Evolutionary conservation across 1,140 invertebrate species (phyloP).

Genomic region (Helicoverpa zea): DNA sequence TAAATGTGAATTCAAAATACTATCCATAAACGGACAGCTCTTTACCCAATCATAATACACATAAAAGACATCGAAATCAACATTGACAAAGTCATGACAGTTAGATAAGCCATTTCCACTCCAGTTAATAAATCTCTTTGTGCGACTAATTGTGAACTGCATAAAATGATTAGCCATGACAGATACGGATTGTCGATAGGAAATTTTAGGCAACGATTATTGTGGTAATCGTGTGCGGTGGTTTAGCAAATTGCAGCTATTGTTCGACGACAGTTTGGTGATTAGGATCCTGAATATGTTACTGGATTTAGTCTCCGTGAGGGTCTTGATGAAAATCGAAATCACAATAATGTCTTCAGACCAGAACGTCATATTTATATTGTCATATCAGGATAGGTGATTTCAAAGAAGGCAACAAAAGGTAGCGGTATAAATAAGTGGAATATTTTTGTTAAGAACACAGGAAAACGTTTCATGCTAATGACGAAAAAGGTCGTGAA

Average conservation of each 20-base stretch:
- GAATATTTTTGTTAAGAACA: no score
- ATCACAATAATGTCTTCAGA: no score
- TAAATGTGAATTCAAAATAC: no score
- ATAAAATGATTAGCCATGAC: constrained; percentile 23
- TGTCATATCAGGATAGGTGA: no score
- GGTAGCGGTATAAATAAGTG: no score
- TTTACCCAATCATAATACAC: neutral
- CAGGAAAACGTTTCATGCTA: no score
- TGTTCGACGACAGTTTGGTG: neutral
- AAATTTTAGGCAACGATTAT: constrained; percentile 14
- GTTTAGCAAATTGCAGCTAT: constrained; percentile 22
- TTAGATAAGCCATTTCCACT: neutral
- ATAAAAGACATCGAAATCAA: neutral
- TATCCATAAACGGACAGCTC: neutral
- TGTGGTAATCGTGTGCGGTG: neutral
- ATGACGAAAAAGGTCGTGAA: neutral
- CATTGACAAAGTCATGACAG: constrained; percentile 12
- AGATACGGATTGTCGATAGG: neutral
- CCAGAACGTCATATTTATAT: no score
- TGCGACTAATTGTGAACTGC: constrained; percentile 26
- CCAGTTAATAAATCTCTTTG: constrained; percentile 17
- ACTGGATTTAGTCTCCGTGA: neutral
- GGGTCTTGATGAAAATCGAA: neutral
- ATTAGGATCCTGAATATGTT: neutral
- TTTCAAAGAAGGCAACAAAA: no score